These are phyloP conservation scores for Ia io DNA, from an alignment of 2,113 vertebrate species.

Conservation along the genomic window DNA sequence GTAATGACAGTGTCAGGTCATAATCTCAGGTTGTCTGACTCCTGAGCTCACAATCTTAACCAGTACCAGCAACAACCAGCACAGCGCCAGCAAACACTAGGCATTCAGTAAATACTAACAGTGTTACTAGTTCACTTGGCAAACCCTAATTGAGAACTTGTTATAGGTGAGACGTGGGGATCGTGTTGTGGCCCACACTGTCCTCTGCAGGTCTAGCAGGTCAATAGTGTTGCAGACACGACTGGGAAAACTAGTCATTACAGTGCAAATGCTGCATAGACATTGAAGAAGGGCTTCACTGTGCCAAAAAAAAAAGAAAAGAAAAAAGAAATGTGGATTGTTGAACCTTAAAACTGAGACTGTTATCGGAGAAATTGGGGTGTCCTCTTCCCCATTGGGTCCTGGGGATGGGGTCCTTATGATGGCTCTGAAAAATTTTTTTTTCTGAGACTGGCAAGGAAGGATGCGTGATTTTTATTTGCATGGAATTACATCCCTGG, in stretches of 20 bases:
- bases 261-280: background rate
- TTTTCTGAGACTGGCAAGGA: too few species aligned
- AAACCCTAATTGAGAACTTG: background rate
- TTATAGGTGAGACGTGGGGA: background rate
- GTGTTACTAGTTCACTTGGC: background rate
- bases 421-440: too few species aligned
- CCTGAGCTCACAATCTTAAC: background rate
- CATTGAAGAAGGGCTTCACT: background rate
- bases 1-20: background rate
- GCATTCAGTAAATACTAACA: background rate
- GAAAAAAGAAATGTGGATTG: too few species aligned
- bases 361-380: too few species aligned
- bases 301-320: too few species aligned
- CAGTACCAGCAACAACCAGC: background rate
- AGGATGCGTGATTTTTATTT: too few species aligned
- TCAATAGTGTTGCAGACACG: background rate
- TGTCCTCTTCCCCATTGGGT: too few species aligned
- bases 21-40: too few species aligned
- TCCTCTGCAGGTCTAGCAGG: background rate
- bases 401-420: too few species aligned
- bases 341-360: too few species aligned
- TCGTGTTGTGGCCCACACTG: background rate
- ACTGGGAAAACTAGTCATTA: background rate
- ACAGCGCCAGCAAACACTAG: background rate
- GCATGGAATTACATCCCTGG: too few species aligned